Conservation (phyloP, 2,797 vertebrate species). For the Oryzias sinensis region DNA sequence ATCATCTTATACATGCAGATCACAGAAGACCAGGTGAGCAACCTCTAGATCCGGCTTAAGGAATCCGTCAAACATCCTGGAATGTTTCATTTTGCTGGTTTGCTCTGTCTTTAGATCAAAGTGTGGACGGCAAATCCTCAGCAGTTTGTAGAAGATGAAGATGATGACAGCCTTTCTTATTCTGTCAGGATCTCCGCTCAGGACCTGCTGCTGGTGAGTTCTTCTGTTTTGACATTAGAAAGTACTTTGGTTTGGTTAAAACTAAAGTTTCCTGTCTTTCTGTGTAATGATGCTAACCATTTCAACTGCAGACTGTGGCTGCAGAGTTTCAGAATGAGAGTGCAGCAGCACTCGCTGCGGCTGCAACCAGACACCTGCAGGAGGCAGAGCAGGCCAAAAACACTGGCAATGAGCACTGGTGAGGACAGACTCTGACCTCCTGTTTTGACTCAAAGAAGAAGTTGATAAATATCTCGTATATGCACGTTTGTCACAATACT, state of each 20-base stretch:
- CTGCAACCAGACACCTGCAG: constrained; percentile 93
- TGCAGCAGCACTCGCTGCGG: constrained; percentile 91
- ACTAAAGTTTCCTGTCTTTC: background rate
- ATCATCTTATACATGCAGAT: constrained; percentile 99
- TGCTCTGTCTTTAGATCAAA: constrained; percentile 82
- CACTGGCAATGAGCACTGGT: constrained; percentile 90
- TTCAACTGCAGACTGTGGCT: constrained; percentile 87
- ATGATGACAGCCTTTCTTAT: constrained; percentile 98
- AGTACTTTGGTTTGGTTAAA: background rate
- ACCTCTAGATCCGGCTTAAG: background rate
- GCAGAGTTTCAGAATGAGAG: constrained; percentile 98
- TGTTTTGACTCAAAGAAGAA: background rate
- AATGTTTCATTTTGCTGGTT: background rate
- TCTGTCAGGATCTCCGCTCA: constrained; percentile 97
- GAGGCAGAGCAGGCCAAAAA: constrained; percentile 93
- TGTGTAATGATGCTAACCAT: background rate
- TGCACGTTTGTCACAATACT: background rate
- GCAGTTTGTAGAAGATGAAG: constrained; percentile 98
- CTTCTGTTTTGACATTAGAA: background rate
- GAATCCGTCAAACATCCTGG: too few relatives aligned
- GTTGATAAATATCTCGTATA: background rate
- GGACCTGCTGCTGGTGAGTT: constrained; percentile 91
- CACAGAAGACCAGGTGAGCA: constrained; percentile 94
- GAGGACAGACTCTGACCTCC: constrained; percentile 9
- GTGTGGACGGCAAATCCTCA: constrained; percentile 98